phyloP scores from a whole-genome alignment of 2,888 invertebrate genomes.

The Entomobrya multifasciata region DNA sequence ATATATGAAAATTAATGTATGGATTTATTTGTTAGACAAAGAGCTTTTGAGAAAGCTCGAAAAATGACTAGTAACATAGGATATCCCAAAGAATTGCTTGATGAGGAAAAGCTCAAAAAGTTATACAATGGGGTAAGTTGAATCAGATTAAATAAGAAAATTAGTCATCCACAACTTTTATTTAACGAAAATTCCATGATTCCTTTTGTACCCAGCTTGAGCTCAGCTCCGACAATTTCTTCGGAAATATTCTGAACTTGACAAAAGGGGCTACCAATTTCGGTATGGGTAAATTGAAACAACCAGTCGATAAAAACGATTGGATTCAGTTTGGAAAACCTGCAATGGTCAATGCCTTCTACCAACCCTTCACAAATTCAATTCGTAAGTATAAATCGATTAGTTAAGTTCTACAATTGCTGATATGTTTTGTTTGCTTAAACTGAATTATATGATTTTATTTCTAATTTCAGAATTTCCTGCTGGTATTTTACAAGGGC shows the following conservation, averaged over 20 bases:
- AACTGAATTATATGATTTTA: neutral
- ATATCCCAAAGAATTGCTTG: slow-evolving; percentile 81
- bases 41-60: slow-evolving; percentile 80
- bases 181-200: too few species aligned
- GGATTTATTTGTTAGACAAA: slow-evolving; percentile 62
- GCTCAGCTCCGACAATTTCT: slow-evolving; percentile 79
- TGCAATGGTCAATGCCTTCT: slow-evolving; percentile 80
- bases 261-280: slow-evolving; percentile 80
- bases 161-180: too few species aligned
- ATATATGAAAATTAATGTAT: slow-evolving; percentile 63
- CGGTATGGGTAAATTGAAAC: slow-evolving; percentile 79
- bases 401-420: too few species aligned
- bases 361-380: slow-evolving; percentile 80
- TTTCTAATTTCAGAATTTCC: slow-evolving; percentile 63
- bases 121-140: slow-evolving; percentile 80
- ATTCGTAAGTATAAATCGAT: slow-evolving; percentile 79
- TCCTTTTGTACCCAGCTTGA: too few species aligned
- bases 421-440: too few species aligned
- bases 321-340: slow-evolving; percentile 80
- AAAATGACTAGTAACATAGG: slow-evolving; percentile 81
- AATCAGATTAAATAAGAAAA: slow-evolving; percentile 1
- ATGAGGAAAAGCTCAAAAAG: slow-evolving; percentile 80
- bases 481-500: slow-evolving; percentile 81
- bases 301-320: slow-evolving; percentile 76
- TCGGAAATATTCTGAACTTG: slow-evolving; percentile 80